Conservation (phyloP, 2,888 invertebrate species). For the Heliconius ismenius region DNA sequence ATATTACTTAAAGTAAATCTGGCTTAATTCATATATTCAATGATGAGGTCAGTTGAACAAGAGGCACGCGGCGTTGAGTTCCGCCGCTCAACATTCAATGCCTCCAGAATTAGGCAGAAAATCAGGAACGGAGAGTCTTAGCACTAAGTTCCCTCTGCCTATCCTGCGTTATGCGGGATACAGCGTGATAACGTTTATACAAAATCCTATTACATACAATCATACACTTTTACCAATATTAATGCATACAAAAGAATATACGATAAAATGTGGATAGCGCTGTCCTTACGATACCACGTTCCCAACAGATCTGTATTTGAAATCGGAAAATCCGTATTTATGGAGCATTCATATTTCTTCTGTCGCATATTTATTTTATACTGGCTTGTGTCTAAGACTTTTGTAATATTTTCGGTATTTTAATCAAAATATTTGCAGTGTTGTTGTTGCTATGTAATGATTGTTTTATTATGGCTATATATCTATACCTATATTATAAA, state of each 20-base stretch:
- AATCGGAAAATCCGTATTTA: slow-evolving; percentile 20
- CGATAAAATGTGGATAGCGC: slow-evolving; percentile 34
- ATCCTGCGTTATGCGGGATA: no score
- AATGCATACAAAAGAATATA: slow-evolving; percentile 8
- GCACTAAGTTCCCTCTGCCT: no score
- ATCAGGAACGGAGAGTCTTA: no score
- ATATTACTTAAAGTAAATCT: neutral
- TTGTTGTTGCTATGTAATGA: neutral
- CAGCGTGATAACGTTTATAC: neutral
- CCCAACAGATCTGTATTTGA: slow-evolving; percentile 26
- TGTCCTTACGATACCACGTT: slow-evolving; percentile 21
- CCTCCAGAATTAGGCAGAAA: no score
- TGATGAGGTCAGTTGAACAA: no score
- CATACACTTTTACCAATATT: neutral
- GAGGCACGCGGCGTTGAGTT: no score
- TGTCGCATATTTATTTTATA: slow-evolving; percentile 1
- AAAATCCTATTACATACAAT: neutral
- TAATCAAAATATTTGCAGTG: neutral
- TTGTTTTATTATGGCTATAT: no score
- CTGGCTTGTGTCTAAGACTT: neutral
- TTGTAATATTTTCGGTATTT: neutral
- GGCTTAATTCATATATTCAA: neutral
- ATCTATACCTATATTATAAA: no score
- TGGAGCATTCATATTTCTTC: slow-evolving; percentile 15
- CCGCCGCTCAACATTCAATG: no score